Evolutionary conservation across 2,888 invertebrate species (phyloP).

Genomic region (Saturnia japonica): DNA sequence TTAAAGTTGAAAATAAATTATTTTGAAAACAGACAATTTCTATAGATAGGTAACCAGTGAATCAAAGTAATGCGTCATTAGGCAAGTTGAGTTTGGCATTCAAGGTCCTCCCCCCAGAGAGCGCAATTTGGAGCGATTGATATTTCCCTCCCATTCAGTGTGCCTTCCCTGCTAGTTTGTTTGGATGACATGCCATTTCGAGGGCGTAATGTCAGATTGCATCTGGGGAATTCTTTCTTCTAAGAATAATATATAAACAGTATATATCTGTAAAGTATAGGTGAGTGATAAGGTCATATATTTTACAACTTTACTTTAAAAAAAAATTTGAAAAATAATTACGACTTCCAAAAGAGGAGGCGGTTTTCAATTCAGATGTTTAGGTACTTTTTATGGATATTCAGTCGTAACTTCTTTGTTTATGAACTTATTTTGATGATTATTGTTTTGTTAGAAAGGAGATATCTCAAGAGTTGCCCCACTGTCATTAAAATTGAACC

Average conservation of each 20-base stretch:
- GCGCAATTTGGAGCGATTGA: conserved; percentile 59
- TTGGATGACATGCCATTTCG: conserved; percentile 23
- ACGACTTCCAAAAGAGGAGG: too few relatives aligned
- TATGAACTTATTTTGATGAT: too few relatives aligned
- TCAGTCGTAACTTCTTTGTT: too few relatives aligned
- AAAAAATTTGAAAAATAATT: too few relatives aligned
- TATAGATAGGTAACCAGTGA: conserved; percentile 48
- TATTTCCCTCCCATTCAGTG: conserved; percentile 46
- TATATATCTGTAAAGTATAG: background rate
- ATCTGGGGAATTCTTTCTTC: conserved; percentile 40
- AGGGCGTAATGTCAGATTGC: conserved; percentile 23
- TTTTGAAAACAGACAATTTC: conserved; percentile 29
- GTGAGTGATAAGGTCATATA: background rate
- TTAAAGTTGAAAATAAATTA: conserved; percentile 24
- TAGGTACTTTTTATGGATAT: too few relatives aligned
- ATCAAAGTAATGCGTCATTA: conserved; percentile 59
- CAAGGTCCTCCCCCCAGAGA: conserved; percentile 55
- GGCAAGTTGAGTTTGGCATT: conserved; percentile 61
- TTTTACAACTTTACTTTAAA: too few relatives aligned
- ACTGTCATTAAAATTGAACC: too few relatives aligned
- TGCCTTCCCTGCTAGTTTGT: conserved; percentile 21
- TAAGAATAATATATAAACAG: background rate
- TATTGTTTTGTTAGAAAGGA: too few relatives aligned
- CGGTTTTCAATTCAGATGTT: too few relatives aligned
- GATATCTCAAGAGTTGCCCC: too few relatives aligned